These are phyloP conservation scores for Arvicola amphibius DNA, from an alignment of 2,797 vertebrate genomes.

Conservation along the genomic window DNA sequence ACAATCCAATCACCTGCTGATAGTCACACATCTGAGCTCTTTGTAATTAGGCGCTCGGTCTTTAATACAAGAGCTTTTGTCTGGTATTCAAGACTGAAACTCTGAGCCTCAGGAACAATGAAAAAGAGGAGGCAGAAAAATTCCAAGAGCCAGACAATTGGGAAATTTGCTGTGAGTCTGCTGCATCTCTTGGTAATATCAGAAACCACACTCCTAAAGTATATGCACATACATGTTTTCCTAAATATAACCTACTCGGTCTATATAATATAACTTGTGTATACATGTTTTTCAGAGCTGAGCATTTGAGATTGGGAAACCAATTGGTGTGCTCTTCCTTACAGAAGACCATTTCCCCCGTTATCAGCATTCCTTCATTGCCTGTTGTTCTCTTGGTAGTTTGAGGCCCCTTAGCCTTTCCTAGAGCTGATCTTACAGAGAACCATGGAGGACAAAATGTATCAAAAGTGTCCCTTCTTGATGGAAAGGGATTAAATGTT, in stretches of 20 bases:
- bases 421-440: neutral
- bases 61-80: neutral
- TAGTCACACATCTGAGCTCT: neutral
- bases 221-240: neutral
- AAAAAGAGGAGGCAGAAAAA: neutral
- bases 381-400: neutral
- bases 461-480: neutral
- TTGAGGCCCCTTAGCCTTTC: neutral
- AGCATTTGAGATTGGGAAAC: neutral
- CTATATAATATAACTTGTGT: neutral
- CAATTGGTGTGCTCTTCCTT: neutral
- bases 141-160: neutral
- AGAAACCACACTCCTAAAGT: neutral
- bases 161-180: neutral
- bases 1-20: neutral
- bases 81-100: neutral
- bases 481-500: neutral
- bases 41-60: neutral
- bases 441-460: neutral
- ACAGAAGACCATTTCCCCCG: neutral
- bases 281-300: too few species aligned
- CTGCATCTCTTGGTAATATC: neutral
- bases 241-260: neutral
- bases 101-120: neutral
- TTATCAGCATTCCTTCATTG: neutral